Conservation (phyloP, 53 echinoderm and acorn worm species). For the Temnopleurus reevesii region DNA sequence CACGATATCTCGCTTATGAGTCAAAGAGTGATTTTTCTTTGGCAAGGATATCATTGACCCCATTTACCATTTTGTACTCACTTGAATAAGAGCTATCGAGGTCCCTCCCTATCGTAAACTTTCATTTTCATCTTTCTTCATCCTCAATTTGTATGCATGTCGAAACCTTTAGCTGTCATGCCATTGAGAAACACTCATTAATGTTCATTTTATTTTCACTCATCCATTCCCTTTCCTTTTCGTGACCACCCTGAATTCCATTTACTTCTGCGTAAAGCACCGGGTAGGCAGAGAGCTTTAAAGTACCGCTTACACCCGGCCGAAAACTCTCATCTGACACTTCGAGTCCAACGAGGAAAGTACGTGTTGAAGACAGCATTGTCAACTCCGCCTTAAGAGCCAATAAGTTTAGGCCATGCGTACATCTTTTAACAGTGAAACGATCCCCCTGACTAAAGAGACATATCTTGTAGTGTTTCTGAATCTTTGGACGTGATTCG, state of each 20-base stretch:
- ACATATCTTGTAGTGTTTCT: no score
- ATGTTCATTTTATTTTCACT: neutral
- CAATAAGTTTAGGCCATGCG: neutral
- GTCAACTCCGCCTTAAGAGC: neutral
- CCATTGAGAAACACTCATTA: neutral
- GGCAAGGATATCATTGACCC: no score
- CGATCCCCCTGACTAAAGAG: no score
- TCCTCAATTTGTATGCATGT: neutral
- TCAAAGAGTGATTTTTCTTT: neutral
- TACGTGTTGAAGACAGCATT: conserved; percentile 7
- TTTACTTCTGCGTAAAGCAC: neutral
- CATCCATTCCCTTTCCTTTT: neutral
- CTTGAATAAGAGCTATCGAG: no score
- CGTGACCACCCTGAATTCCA: neutral
- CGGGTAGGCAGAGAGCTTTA: neutral
- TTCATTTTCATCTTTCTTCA: neutral
- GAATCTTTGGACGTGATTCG: no score
- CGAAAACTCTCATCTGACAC: neutral
- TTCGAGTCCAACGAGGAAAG: neutral
- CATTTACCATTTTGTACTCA: no score
- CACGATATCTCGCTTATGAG: no score
- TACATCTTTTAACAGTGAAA: no score
- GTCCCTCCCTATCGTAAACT: no score
- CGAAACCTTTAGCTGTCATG: neutral
- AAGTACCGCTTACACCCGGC: neutral